phyloP scores from a whole-genome alignment of 2,113 vertebrate genomes.

The Cairina moschata region DNA sequence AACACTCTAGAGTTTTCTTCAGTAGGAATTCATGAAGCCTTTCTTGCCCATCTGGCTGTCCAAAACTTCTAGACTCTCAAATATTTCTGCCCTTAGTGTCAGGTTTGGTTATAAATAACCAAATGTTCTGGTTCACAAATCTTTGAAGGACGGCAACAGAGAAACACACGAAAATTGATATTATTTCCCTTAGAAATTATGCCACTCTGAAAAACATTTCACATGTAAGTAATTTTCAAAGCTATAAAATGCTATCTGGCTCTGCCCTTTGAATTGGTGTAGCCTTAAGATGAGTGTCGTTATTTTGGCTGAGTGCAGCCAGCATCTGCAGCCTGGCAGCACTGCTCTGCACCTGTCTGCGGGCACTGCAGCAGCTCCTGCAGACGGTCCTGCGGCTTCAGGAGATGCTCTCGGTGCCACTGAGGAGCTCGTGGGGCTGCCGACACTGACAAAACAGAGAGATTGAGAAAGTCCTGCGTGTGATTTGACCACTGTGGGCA shows the following conservation, averaged over 20 bases:
- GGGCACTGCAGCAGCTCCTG: neutral
- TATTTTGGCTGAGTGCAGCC: neutral
- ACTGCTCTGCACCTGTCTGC: neutral
- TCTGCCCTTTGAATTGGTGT: neutral
- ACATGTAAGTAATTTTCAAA: neutral
- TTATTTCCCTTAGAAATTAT: neutral
- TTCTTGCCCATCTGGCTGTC: neutral
- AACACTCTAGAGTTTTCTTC: neutral
- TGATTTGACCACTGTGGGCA: neutral
- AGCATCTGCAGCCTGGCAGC: neutral
- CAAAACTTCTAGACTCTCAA: neutral
- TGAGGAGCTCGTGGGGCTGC: neutral
- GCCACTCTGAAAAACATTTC: neutral
- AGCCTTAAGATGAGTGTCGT: neutral
- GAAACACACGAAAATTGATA: neutral
- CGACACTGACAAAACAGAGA: neutral
- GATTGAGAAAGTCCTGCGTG: neutral
- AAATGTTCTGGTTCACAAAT: neutral
- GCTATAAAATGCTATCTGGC: neutral
- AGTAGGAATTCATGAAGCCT: neutral
- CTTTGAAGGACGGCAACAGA: neutral
- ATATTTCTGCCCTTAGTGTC: neutral
- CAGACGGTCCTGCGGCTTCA: neutral
- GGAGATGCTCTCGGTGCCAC: neutral
- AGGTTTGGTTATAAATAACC: neutral